Evolutionary conservation across 2,113 vertebrate species (phyloP).

Genomic region (Arizona elegans): DNA sequence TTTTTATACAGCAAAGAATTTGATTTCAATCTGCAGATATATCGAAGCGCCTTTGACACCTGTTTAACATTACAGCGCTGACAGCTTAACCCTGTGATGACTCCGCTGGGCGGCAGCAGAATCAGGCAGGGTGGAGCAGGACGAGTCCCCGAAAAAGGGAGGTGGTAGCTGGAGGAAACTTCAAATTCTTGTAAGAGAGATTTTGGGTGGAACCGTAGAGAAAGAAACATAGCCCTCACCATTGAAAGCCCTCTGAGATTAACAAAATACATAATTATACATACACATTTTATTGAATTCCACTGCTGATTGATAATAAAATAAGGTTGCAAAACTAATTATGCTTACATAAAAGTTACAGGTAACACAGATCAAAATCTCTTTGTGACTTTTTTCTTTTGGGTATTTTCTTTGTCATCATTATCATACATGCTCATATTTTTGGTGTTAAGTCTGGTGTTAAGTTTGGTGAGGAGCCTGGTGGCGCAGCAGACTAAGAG

Average conservation of each 20-base stretch:
- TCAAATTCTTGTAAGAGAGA: neutral
- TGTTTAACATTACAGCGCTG: conserved; percentile 73
- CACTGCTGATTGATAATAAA: neutral
- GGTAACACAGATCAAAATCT: neutral
- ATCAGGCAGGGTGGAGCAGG: neutral
- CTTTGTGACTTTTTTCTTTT: neutral
- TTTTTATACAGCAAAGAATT: conserved; percentile 81
- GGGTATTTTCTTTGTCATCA: neutral
- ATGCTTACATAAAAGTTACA: neutral
- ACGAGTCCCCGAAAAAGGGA: neutral
- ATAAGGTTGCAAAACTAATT: neutral
- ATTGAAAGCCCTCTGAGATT: neutral
- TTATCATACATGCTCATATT: neutral
- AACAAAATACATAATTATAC: neutral
- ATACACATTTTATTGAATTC: neutral
- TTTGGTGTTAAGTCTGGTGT: neutral
- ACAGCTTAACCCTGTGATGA: conserved; percentile 74
- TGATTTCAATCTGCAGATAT: conserved; percentile 81
- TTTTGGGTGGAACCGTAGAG: neutral
- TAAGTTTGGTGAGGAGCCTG: too few relatives aligned
- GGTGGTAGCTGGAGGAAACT: neutral
- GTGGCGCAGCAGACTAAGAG: too few relatives aligned
- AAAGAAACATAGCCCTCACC: neutral
- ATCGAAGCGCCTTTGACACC: conserved; percentile 75
- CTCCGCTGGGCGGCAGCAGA: neutral